Evolutionary conservation across 2,888 invertebrate species (phyloP).

Genomic region (Augiades crinisus): DNA sequence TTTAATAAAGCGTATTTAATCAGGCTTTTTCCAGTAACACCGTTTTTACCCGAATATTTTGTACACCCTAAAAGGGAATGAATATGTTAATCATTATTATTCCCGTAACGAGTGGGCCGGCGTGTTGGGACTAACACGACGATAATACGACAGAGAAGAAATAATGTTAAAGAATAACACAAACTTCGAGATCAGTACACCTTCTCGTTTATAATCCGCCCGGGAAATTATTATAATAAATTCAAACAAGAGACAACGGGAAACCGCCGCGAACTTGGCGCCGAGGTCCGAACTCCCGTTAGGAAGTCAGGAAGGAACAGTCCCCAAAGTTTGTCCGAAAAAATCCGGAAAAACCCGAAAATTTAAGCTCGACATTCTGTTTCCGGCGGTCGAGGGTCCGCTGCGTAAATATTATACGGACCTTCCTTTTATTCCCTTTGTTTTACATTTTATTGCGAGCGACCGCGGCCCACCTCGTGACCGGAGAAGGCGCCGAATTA

Average conservation of each 20-base stretch:
- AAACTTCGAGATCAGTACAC: constrained; percentile 48
- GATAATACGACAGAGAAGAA: constrained; percentile 8
- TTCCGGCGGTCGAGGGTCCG: constrained; percentile 59
- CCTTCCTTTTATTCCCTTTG: constrained; percentile 68
- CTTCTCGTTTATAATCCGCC: constrained; percentile 53
- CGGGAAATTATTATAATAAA: constrained; percentile 60
- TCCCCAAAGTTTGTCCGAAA: constrained; percentile 48
- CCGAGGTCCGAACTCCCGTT: constrained; percentile 60
- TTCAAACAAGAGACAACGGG: constrained; percentile 61
- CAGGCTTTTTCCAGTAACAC: no score
- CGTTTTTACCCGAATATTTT: no score
- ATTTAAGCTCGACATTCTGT: constrained; percentile 64
- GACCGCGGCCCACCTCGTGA: constrained; percentile 45
- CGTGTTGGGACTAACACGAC: background rate
- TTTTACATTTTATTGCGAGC: constrained; percentile 70
- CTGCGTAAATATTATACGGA: constrained; percentile 73
- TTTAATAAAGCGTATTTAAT: no score
- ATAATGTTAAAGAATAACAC: constrained; percentile 33
- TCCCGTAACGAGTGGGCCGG: background rate
- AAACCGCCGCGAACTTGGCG: constrained; percentile 60
- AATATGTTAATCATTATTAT: background rate
- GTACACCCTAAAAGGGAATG: background rate
- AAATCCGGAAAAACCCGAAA: constrained; percentile 65
- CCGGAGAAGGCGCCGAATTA: constrained; percentile 35
- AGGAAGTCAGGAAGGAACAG: constrained; percentile 71